phyloP scores from a whole-genome alignment of 2,113 vertebrate species.

The Eublepharis macularius region DNA sequence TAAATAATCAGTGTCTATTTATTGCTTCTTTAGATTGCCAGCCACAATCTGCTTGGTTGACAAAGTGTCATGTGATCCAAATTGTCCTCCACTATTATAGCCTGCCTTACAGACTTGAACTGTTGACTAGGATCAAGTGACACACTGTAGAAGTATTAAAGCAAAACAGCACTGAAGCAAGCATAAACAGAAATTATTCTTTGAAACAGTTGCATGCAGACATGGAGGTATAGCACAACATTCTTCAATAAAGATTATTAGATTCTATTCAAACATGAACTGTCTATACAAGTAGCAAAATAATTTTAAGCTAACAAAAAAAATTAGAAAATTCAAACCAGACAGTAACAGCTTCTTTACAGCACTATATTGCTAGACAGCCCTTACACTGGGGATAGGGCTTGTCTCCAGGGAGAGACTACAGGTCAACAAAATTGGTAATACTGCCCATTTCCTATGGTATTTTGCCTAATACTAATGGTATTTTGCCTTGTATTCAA shows the following conservation, averaged over 20 bases:
- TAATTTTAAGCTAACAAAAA: neutral
- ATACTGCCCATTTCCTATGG: neutral
- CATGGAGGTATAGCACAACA: neutral
- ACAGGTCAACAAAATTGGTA: neutral
- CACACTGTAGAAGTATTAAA: conserved; percentile 50
- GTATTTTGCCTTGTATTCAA: neutral
- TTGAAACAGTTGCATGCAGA: neutral
- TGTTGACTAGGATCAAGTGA: conserved; percentile 43
- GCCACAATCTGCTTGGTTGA: conserved; percentile 45
- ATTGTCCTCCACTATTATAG: conserved; percentile 49
- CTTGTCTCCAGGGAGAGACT: neutral
- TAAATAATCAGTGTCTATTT: conserved; percentile 54
- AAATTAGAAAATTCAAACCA: neutral
- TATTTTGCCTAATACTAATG: too few species aligned
- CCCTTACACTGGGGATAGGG: neutral
- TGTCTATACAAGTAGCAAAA: neutral
- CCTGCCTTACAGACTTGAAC: conserved; percentile 32
- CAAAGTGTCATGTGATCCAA: conserved; percentile 36
- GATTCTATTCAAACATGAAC: neutral
- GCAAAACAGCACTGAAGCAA: conserved; percentile 31
- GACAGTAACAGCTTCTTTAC: neutral
- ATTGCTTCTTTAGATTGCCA: conserved; percentile 40
- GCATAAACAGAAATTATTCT: conserved; percentile 35
- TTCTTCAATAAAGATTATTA: neutral
- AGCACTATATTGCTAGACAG: neutral